Evolutionary conservation across 1,140 invertebrate genomes (phyloP).

Genomic region (Zaprionus tsacasi): DNA sequence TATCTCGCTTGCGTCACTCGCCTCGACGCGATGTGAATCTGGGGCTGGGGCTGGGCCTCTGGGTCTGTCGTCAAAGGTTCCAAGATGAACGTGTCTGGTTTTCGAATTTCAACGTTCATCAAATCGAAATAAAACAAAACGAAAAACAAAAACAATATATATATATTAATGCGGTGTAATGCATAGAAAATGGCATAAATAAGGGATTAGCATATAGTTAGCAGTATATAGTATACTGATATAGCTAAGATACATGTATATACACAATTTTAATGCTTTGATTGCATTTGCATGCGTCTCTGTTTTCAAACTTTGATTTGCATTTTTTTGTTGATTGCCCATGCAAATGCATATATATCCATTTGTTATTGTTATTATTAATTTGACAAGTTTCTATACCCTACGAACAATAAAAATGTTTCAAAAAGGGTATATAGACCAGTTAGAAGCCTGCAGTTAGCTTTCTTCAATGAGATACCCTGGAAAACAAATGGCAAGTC

Average conservation of each 20-base stretch:
- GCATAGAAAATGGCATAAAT: slow-evolving; percentile 34
- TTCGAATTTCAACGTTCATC: slow-evolving; percentile 1
- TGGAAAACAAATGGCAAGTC: no score
- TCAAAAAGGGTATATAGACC: no score
- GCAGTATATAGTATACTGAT: not conserved
- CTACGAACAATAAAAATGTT: no score
- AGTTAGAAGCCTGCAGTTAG: no score
- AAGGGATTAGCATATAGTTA: slow-evolving; percentile 27
- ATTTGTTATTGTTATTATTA: slow-evolving; percentile 48
- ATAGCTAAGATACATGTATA: not conserved
- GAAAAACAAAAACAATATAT: not conserved
- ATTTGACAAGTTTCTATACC: slow-evolving; percentile 62
- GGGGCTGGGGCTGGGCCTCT: not conserved
- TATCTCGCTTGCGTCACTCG: not conserved
- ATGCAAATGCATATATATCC: slow-evolving; percentile 46
- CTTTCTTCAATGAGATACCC: no score
- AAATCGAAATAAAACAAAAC: slow-evolving; percentile 19
- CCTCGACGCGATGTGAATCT: not conserved
- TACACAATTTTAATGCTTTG: slow-evolving; percentile 35
- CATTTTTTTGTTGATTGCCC: slow-evolving; percentile 23
- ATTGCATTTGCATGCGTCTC: slow-evolving; percentile 41
- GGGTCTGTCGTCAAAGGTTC: not conserved
- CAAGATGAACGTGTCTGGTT: slow-evolving; percentile 4
- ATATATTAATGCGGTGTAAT: slow-evolving; percentile 37
- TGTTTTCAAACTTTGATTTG: slow-evolving; percentile 5